Conservation (phyloP, 2,888 invertebrate genomes). For the Agrilus cyanescens region DNA sequence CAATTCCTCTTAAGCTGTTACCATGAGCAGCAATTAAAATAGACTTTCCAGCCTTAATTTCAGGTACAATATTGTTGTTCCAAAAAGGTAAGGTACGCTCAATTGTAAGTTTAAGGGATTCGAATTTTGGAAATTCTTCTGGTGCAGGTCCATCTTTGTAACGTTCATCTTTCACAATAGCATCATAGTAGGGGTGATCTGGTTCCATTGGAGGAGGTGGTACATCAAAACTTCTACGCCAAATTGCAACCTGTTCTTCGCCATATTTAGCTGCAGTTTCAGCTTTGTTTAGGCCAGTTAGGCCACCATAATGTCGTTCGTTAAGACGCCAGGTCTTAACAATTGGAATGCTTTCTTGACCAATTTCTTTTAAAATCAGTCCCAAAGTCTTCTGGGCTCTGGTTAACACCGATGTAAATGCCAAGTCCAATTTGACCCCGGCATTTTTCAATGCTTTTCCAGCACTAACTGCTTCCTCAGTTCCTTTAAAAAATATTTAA, state of each 20-base stretch:
- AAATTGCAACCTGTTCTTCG: constrained; percentile 66
- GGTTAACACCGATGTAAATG: constrained; percentile 51
- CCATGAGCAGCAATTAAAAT: constrained; percentile 83
- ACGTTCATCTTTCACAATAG: constrained; percentile 66
- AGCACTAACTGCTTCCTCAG: constrained; percentile 45
- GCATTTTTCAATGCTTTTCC: constrained; percentile 50
- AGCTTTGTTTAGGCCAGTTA: constrained; percentile 54
- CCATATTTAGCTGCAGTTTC: constrained; percentile 57
- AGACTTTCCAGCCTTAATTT: constrained; percentile 70
- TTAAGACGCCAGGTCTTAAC: constrained; percentile 51
- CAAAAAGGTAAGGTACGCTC: constrained; percentile 79
- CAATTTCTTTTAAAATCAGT: constrained; percentile 44
- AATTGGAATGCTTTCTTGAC: constrained; percentile 42
- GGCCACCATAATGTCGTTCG: constrained; percentile 54
- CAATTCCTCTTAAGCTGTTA: constrained; percentile 77
- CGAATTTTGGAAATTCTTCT: constrained; percentile 72
- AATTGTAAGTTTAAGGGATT: constrained; percentile 76
- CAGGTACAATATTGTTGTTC: constrained; percentile 76
- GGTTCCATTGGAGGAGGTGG: constrained; percentile 77
- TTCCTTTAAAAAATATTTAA: constrained; percentile 33
- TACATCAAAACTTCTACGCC: constrained; percentile 78
- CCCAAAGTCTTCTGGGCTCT: constrained; percentile 48
- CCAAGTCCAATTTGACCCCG: constrained; percentile 46
- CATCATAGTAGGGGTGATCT: constrained; percentile 64
- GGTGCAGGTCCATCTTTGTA: constrained; percentile 56